A percentile compares a stretch with the other conserved stretches of the same genome.
phyloP scores from a whole-genome alignment of 2,797 vertebrate genomes.

The Apodemus agrarius region DNA sequence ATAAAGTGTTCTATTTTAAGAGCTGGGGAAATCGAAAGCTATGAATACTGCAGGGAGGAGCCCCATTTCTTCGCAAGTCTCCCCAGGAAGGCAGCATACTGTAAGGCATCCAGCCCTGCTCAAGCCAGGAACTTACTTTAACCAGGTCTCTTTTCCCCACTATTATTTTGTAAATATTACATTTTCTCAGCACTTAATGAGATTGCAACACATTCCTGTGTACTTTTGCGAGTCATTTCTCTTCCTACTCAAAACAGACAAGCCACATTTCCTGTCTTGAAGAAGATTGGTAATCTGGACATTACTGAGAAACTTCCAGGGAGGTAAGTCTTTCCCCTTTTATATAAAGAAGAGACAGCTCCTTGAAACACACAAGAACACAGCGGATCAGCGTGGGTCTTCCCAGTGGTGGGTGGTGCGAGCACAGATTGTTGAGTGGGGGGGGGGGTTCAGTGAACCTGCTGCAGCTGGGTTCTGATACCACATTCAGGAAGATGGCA shows the following conservation, averaged over 20 bases:
- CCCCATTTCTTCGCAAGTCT: neutral
- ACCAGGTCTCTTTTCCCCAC: neutral
- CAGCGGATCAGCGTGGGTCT: neutral
- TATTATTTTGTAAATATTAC: neutral
- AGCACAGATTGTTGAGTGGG: neutral
- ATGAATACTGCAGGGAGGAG: neutral
- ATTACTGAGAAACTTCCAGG: neutral
- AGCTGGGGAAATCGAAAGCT: neutral
- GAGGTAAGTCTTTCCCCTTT: neutral
- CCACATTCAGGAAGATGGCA: neutral
- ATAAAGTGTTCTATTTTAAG: neutral
- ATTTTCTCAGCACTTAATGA: neutral
- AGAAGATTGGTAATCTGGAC: neutral
- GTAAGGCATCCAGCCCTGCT: neutral
- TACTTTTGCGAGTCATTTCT: neutral
- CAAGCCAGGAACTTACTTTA: neutral
- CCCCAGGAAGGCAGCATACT: too few relatives aligned
- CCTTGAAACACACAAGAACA: neutral
- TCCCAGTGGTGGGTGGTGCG: neutral
- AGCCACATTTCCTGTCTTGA: neutral
- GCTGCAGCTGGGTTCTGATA: neutral
- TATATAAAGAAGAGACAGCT: neutral
- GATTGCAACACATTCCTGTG: neutral
- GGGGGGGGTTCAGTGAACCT: neutral
- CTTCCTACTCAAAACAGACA: neutral